Evolutionary conservation across 2,113 vertebrate genomes (phyloP).

Genomic region (Nesoenas mayeri): DNA sequence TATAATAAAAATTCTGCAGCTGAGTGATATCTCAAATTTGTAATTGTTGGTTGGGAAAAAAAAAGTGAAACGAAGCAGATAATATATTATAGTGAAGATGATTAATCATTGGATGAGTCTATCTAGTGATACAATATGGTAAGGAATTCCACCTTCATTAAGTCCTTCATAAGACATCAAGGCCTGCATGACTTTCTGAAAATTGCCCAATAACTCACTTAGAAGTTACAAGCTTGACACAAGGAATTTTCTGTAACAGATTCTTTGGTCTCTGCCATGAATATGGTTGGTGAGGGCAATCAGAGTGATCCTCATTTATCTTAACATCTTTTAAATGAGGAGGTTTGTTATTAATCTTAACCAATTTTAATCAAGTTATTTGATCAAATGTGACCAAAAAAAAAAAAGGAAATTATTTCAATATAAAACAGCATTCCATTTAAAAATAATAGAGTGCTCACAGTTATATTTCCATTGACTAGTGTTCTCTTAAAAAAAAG

Average conservation of each 20-base stretch:
- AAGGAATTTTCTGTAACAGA: background rate
- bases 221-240: background rate
- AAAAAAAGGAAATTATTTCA: background rate
- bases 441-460: background rate
- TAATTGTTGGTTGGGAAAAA: background rate
- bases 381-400: background rate
- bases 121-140: background rate
- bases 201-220: background rate
- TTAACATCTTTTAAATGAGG: background rate
- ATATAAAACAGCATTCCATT: background rate
- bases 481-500: background rate
- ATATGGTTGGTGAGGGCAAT: background rate
- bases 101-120: background rate
- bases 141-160: background rate
- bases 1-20: background rate
- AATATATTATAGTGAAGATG: background rate
- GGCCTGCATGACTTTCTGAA: background rate
- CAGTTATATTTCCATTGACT: background rate
- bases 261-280: background rate
- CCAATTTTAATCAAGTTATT: background rate
- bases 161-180: background rate
- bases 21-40: background rate
- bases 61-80: background rate
- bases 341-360: background rate
- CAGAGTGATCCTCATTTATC: background rate